These are phyloP conservation scores for Drosophila prolongata DNA, from an alignment of 2,888 invertebrate genomes.

Conservation along the genomic window DNA sequence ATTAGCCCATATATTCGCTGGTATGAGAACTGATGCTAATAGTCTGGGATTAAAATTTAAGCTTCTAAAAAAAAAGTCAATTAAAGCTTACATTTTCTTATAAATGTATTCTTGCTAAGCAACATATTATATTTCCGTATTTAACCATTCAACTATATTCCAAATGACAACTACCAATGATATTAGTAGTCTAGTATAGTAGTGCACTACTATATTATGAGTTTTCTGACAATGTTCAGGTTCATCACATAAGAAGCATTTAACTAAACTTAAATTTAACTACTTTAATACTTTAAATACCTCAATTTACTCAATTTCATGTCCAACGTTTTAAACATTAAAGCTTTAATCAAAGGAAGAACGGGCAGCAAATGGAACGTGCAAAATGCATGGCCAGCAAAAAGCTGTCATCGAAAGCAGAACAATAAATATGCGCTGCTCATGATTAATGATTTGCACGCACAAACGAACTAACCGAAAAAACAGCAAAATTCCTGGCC, in stretches of 20 bases:
- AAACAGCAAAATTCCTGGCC: slow-evolving; percentile 28
- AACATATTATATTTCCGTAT: too few relatives aligned
- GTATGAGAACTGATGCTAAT: background rate
- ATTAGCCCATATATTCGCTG: slow-evolving; percentile 23
- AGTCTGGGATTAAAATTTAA: background rate
- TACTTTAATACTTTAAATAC: too few relatives aligned
- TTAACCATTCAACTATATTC: too few relatives aligned
- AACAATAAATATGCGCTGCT: slow-evolving; percentile 76
- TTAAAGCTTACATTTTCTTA: too few relatives aligned
- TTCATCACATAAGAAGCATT: too few relatives aligned
- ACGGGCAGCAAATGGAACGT: slow-evolving; percentile 44
- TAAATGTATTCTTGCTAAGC: too few relatives aligned
- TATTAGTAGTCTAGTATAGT: too few relatives aligned
- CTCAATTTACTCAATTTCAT: background rate
- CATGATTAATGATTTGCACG: slow-evolving; percentile 77
- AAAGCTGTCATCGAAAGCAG: slow-evolving; percentile 71
- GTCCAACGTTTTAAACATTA: slow-evolving; percentile 10
- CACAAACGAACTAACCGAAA: slow-evolving; percentile 44
- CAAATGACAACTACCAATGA: too few relatives aligned
- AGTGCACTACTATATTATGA: too few relatives aligned
- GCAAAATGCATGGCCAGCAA: slow-evolving; percentile 50
- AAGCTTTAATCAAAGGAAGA: slow-evolving; percentile 33
- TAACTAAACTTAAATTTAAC: too few relatives aligned
- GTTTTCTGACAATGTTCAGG: too few relatives aligned
- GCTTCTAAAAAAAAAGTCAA: too few relatives aligned